phyloP scores from a whole-genome alignment of 2,113 vertebrate genomes.

The Podarcis cretensis region DNA sequence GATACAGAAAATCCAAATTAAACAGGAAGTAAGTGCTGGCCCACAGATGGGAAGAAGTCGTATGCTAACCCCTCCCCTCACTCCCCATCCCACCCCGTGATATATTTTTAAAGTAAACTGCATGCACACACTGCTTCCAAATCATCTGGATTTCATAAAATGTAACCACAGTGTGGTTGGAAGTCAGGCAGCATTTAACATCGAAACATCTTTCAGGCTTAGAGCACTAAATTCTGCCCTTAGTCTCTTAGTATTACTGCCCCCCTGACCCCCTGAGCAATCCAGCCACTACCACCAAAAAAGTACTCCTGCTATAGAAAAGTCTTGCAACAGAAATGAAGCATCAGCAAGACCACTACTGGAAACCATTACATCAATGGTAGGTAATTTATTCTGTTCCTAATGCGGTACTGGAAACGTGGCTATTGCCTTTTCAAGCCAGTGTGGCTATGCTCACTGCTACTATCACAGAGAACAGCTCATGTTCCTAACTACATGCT shows the following conservation, averaged over 20 bases:
- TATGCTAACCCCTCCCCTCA: slow-evolving; percentile 39
- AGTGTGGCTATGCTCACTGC: background rate
- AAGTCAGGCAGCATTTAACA: slow-evolving; percentile 67
- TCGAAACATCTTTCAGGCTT: slow-evolving; percentile 67
- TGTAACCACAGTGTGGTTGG: slow-evolving; percentile 67
- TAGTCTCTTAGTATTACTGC: slow-evolving; percentile 42
- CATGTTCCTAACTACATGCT: too few relatives aligned
- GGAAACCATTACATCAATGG: background rate
- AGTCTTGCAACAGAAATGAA: background rate
- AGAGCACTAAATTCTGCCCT: slow-evolving; percentile 52
- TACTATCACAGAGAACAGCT: background rate
- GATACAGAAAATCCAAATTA: slow-evolving; percentile 70
- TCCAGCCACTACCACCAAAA: background rate
- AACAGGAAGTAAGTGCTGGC: slow-evolving; percentile 74
- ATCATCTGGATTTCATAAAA: slow-evolving; percentile 80
- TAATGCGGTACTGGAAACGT: background rate
- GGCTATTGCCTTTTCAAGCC: background rate
- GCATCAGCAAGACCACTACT: background rate
- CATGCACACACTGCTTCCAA: slow-evolving; percentile 64
- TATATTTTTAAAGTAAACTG: slow-evolving; percentile 69
- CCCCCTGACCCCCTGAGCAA: slow-evolving; percentile 28
- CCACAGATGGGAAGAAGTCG: slow-evolving; percentile 69
- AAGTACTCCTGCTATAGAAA: slow-evolving; percentile 25
- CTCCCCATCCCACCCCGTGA: slow-evolving; percentile 32
- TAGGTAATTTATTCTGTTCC: background rate